Evolutionary conservation across 1,140 invertebrate species (phyloP).

Genomic region (Anastrepha ludens): DNA sequence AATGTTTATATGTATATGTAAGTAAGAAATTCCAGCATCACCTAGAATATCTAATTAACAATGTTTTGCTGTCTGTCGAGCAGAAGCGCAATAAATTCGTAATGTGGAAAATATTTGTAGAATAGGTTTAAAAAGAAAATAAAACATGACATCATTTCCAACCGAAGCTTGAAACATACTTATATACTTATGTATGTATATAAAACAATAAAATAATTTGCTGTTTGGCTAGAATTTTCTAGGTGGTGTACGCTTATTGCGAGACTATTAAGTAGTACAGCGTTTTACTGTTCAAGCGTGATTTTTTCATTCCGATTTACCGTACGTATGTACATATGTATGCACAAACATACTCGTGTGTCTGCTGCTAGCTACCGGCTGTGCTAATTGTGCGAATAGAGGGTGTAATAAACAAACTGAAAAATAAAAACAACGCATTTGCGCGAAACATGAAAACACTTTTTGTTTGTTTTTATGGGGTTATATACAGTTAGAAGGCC

Average conservation of each 20-base stretch:
- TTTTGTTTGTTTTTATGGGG: too few species aligned
- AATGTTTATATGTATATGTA: neutral
- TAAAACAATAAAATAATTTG: neutral
- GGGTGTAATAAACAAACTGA: neutral
- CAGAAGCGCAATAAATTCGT: neutral
- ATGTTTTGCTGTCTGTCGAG: too few species aligned
- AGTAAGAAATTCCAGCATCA: too few species aligned
- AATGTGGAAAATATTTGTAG: neutral
- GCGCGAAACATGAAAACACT: too few species aligned
- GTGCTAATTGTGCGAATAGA: neutral
- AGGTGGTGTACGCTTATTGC: neutral
- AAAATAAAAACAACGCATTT: neutral
- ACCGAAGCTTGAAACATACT: neutral
- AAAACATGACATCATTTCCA: slow-evolving; percentile 30
- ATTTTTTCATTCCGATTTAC: neutral
- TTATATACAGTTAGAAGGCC: too few species aligned
- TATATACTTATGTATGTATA: neutral
- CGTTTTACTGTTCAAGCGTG: slow-evolving; percentile 1
- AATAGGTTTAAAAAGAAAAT: neutral
- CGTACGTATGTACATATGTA: neutral
- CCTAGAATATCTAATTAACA: too few species aligned
- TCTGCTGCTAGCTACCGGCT: neutral
- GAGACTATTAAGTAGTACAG: neutral
- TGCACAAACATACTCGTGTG: neutral
- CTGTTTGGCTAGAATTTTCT: slow-evolving; percentile 6